These are phyloP conservation scores for Melanerpes aurifrons DNA, from an alignment of 2,113 vertebrate species.

Conservation along the genomic window DNA sequence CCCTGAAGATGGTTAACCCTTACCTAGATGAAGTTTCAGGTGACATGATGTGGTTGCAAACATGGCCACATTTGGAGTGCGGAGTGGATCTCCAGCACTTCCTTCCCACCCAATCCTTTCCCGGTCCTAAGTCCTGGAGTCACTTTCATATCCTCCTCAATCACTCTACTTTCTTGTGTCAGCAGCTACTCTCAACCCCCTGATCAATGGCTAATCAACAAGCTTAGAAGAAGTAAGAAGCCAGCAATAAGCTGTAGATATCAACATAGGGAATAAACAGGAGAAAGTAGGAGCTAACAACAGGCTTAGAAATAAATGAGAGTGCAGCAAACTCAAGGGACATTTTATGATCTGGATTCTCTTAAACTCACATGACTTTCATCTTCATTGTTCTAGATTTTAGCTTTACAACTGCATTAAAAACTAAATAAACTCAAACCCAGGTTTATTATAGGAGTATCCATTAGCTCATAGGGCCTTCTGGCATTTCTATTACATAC, in stretches of 20 bases:
- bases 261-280: background rate
- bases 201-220: background rate
- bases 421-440: background rate
- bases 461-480: constrained; percentile 43
- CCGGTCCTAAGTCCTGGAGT: background rate
- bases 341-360: background rate
- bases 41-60: accelerated
- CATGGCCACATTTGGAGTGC: background rate
- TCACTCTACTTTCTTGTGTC: background rate
- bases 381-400: background rate
- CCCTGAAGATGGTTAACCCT: background rate
- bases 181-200: background rate
- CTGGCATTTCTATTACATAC: constrained; percentile 27
- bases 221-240: background rate
- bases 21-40: background rate
- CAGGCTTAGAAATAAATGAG: background rate
- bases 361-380: background rate
- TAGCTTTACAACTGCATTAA: background rate
- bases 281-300: background rate
- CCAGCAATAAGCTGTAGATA: background rate
- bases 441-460: background rate
- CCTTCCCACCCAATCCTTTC: background rate
- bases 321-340: background rate
- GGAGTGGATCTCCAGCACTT: background rate
- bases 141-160: background rate